phyloP scores from a whole-genome alignment of 2,888 invertebrate genomes.

The Drosophila nigritarsus region DNA sequence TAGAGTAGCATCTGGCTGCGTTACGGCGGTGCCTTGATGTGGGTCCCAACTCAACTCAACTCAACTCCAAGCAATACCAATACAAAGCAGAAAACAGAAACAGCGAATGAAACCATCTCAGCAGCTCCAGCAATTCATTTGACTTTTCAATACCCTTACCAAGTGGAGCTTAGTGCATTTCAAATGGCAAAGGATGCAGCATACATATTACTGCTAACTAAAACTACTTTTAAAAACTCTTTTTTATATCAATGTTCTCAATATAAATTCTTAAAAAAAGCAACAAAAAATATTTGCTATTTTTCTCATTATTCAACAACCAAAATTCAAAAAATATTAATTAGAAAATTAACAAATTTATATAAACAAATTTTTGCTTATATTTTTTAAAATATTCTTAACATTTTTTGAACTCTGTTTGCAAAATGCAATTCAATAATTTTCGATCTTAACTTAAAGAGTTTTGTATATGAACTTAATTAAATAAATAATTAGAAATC shows the following conservation, averaged over 20 bases:
- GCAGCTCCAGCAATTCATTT: slow-evolving; percentile 25
- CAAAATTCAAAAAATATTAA: neutral
- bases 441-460: neutral
- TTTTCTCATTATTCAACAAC: neutral
- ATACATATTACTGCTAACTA: neutral
- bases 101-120: slow-evolving; percentile 27
- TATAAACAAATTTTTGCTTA: too few species aligned
- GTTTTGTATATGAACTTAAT: too few species aligned
- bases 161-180: neutral
- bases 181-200: neutral
- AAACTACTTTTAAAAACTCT: neutral
- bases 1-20: slow-evolving; percentile 53
- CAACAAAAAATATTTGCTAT: neutral
- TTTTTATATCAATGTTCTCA: neutral
- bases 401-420: neutral
- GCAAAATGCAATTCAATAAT: neutral
- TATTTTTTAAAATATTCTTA: neutral
- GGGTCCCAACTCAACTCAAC: slow-evolving; percentile 41
- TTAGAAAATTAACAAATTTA: neutral
- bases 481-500: too few species aligned
- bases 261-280: neutral
- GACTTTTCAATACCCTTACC: slow-evolving; percentile 26
- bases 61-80: slow-evolving; percentile 23
- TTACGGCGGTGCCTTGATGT: slow-evolving; percentile 74
- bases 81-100: slow-evolving; percentile 39